These are phyloP conservation scores for Tanypteryx hageni DNA, from an alignment of 2,888 invertebrate species.

Conservation along the genomic window DNA sequence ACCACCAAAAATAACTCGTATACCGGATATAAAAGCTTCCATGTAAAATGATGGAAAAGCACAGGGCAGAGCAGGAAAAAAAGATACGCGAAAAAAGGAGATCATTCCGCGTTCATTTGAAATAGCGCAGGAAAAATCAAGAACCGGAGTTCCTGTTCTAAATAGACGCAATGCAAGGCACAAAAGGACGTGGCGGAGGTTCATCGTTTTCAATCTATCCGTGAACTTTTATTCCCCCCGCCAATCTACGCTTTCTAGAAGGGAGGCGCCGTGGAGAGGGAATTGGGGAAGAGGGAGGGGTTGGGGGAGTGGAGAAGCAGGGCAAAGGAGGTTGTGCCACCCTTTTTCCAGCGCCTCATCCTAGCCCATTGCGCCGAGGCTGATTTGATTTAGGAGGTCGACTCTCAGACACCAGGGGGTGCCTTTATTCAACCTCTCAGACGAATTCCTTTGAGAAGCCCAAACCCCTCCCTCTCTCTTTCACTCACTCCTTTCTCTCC, in stretches of 20 bases:
- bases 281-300: background rate
- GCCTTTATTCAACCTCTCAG: slow-evolving; percentile 28
- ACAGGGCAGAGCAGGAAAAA: background rate
- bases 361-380: background rate
- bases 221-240: slow-evolving; percentile 7
- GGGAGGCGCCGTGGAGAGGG: too few relatives aligned
- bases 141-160: background rate
- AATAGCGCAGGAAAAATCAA: slow-evolving; percentile 35
- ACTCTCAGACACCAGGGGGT: slow-evolving; percentile 37
- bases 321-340: background rate
- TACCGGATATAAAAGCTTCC: background rate
- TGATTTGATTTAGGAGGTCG: slow-evolving; percentile 46
- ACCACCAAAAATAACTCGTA: background rate
- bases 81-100: background rate
- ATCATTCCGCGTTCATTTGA: background rate
- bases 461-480: background rate
- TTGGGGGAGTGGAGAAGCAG: background rate
- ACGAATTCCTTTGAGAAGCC: slow-evolving; percentile 27
- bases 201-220: slow-evolving; percentile 44
- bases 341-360: background rate
- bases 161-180: slow-evolving; percentile 33
- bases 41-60: background rate
- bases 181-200: background rate
- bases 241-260: slow-evolving; percentile 15
- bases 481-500: background rate